A percentile compares a stretch with the other conserved stretches of the same genome.
These are phyloP conservation scores for Irena cyanogastra DNA, from an alignment of 2,113 vertebrate species.

Conservation along the genomic window DNA sequence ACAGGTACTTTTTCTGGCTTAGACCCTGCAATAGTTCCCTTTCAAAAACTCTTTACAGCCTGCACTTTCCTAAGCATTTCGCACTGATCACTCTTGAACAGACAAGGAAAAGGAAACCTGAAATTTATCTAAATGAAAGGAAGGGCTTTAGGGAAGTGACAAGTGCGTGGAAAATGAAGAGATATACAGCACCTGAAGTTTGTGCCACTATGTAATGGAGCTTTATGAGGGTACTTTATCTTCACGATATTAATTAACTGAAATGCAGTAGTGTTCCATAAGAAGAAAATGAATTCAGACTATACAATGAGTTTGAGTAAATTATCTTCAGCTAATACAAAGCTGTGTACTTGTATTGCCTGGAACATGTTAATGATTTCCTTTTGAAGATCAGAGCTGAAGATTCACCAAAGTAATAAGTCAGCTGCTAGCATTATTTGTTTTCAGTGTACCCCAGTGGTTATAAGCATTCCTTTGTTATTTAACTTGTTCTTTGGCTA, in stretches of 20 bases:
- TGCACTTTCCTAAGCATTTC: background rate
- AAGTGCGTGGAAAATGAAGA: background rate
- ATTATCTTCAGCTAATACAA: background rate
- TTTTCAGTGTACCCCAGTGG: background rate
- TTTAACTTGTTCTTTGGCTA: background rate
- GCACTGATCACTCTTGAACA: background rate
- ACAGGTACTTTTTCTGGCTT: background rate
- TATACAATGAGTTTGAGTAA: background rate
- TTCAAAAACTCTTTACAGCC: background rate
- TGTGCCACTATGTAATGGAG: background rate
- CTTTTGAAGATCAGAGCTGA: background rate
- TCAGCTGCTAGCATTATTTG: background rate
- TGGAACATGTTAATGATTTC: background rate
- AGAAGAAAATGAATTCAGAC: background rate
- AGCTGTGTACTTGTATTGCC: background rate
- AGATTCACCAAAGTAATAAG: background rate
- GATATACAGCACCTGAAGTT: background rate
- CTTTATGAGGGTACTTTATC: background rate
- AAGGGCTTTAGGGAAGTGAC: background rate
- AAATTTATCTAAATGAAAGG: background rate
- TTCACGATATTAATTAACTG: background rate
- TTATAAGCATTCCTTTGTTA: background rate
- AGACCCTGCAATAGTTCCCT: background rate
- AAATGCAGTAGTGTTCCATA: background rate
- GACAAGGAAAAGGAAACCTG: background rate